These are phyloP conservation scores for Coranthus polyacanthus DNA, from an alignment of 2,797 vertebrate genomes.

Conservation along the genomic window DNA sequence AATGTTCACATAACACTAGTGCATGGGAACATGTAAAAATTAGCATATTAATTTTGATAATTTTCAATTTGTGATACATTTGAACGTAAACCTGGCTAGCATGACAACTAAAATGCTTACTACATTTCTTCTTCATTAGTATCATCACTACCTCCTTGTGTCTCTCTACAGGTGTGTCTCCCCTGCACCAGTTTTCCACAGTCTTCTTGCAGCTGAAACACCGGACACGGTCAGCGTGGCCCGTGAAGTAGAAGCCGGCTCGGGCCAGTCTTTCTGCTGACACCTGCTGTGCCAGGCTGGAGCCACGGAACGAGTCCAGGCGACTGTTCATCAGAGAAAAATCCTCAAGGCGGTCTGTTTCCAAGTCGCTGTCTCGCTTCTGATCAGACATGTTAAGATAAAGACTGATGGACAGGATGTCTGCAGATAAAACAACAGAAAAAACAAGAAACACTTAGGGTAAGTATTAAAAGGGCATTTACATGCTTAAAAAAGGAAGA, in stretches of 20 bases:
- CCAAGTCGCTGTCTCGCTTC: slow-evolving; percentile 57
- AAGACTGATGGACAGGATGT: neutral
- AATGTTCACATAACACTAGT: too few species aligned
- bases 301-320: slow-evolving; percentile 86
- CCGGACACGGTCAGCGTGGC: slow-evolving; percentile 88
- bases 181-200: slow-evolving; percentile 90
- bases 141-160: slow-evolving; percentile 82
- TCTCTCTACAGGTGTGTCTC: slow-evolving; percentile 87
- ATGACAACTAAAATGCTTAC: neutral
- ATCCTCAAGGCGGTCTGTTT: slow-evolving; percentile 73
- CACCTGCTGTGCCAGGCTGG: slow-evolving; percentile 83
- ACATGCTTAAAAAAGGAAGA: neutral
- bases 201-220: slow-evolving; percentile 91
- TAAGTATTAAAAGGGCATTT: neutral
- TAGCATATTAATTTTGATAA: too few species aligned
- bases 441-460: neutral
- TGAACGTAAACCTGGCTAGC: too few species aligned
- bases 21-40: too few species aligned
- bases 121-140: neutral
- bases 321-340: slow-evolving; percentile 85
- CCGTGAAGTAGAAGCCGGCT: slow-evolving; percentile 94
- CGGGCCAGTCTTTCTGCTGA: slow-evolving; percentile 85
- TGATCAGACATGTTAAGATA: slow-evolving; percentile 70
- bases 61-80: too few species aligned
- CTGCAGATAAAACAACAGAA: slow-evolving; percentile 47